Percentiles rank a stretch among this genome's conserved stretches.
These are phyloP conservation scores for Triplophysa dalaica DNA, from an alignment of 2,113 vertebrate species.

Conservation along the genomic window DNA sequence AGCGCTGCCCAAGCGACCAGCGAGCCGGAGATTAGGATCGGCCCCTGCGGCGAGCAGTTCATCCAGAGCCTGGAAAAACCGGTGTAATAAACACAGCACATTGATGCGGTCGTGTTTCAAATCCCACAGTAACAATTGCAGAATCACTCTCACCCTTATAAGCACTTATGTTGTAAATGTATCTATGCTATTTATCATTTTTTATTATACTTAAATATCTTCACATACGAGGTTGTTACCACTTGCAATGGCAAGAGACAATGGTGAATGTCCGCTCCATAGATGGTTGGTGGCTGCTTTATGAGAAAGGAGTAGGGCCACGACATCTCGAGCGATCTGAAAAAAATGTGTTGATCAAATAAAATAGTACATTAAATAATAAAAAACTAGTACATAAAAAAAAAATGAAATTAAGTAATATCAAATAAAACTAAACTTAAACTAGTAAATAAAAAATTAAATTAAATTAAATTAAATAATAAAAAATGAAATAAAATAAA, in stretches of 20 bases:
- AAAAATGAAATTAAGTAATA: too few relatives aligned
- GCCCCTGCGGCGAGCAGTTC: constrained; percentile 78
- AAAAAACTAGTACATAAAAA: too few relatives aligned
- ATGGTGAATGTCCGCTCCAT: constrained; percentile 87
- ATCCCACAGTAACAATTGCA: background rate
- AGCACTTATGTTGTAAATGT: too few relatives aligned
- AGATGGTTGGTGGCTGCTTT: constrained; percentile 74
- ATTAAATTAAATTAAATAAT: too few relatives aligned
- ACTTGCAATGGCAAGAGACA: constrained; percentile 83
- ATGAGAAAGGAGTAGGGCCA: constrained; percentile 77
- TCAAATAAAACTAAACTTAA: too few relatives aligned
- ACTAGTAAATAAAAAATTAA: too few relatives aligned
- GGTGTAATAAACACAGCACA: background rate
- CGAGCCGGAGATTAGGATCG: constrained; percentile 79
- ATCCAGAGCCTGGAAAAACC: constrained; percentile 73
- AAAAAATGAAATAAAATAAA: too few relatives aligned
- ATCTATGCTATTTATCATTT: background rate
- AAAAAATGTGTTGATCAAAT: background rate
- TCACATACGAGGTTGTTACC: constrained; percentile 82
- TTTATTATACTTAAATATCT: background rate
- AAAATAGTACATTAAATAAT: too few relatives aligned
- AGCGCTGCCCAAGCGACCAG: constrained; percentile 72
- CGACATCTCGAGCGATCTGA: constrained; percentile 75
- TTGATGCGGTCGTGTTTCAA: background rate
- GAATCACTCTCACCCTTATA: background rate